Base-by-base conservation (phyloP, 2,113 vertebrate genomes). In the Neodon shergylaensis region DNA sequence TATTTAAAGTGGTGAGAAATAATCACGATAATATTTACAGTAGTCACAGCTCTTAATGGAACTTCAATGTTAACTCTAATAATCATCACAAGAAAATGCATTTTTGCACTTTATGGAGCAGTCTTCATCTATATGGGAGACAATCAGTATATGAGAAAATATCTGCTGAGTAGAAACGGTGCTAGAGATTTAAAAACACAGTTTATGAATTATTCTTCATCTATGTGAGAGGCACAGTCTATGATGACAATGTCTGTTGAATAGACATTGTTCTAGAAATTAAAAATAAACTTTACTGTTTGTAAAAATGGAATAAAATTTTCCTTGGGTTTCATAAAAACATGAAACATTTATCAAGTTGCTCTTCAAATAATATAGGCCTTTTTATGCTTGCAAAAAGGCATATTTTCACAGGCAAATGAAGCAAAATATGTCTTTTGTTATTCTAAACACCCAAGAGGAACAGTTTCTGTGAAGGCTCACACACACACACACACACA, bases 331-430 rank as follows among this genome's bases (percentile, higher is more conserved):
- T 89, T 96, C 94, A 97, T 97, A 97, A 97, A 97, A 96, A 96
- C 58, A 94, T 97, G 83, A 96, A 97, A 96, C 63, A 95, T 92
- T 97, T 97, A 97, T 89, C 97, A 97, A 97, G 85, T 83, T 95
- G 68, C 24, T 96, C 79, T 97, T 97, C 91, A 97, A 95, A 96
- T 96, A 97, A 91, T 95, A 87, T 92, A 95, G 83, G 47, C 65
- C 54, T 95, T 96, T 94, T 76, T 79, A 90, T 87, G 58, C 74
- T 96, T 58, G 93, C 85, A 77, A 96, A 95, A 98, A 95, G 61
- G 91, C 83, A 90, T 95, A 95, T 97, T 97, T 98, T 96, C 87
- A 97, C 70, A 95, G 92, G 86, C 86, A 95, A 95, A 97, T 96
- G 92, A 97, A 81, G 92, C 82, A 95, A 97, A 97, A 95, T 96